Evolutionary conservation across 30 jellyfish, hydroid and myxozoan genomes (phyloP), one percentile per base, ranked within the genome.

Genomic region (Rhopilema esculentum): DNA sequence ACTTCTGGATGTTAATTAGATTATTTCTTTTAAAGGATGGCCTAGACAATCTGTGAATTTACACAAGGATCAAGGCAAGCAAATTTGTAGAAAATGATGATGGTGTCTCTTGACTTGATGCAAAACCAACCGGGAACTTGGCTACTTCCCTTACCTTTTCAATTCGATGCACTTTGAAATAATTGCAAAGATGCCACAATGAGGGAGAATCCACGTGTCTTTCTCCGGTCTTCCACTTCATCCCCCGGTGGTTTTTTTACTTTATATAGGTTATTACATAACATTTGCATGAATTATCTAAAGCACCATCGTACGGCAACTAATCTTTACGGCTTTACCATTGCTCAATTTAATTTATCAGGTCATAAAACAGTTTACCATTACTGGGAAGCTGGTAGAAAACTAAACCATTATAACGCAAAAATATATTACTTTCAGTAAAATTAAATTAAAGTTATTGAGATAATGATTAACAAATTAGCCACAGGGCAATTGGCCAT

Each of bases 101-200:
- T 28, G 21, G 29, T 63, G 25, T 63, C 77, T 23, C 27, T 20
- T 29, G 52, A 29, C 70, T 20, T 29, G 17, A 4, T 27, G 21
- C 70, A 74, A 31, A 74, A 27, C 65, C 86, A 76, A 20, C 86
- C 86, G 86, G 86, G 86, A 76, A 50, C 86, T 49, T 51, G 61
- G 86, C 74, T 30, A 27, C 53, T 76, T 6, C 75, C 86, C 86
- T 76, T 76, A 76, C 86, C 86, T 76, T 70, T 73, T 76, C 86
- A 51, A 12, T 18, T 29, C 16, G 86, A 23, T 76, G 86, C 19
- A 62, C 86, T 40, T 40, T 76, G 53, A 62, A 62, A 51, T 57
- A 9, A 27, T 29, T n/a, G 82, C 72, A 76, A 76, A n/a, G 86
- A 22, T 49, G 64, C 86, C 86, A 51, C 28, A 76, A 51, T 8